Conservation (phyloP, 2,888 invertebrate genomes). For the Encarsia formosa region DNA sequence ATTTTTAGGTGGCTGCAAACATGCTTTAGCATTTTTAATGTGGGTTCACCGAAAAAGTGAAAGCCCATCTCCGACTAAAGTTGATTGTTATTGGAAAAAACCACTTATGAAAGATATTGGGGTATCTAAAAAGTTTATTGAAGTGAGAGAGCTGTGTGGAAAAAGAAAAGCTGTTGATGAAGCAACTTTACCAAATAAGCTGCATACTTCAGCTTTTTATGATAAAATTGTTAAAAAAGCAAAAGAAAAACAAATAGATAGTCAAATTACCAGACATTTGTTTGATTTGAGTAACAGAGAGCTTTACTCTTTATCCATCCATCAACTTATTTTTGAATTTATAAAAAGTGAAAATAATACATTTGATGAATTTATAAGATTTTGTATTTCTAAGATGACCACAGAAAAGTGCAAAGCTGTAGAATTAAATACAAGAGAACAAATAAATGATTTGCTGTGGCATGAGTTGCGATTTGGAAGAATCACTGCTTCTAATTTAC, state of each 20-base stretch:
- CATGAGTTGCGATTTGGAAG: slow-evolving; percentile 9
- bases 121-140: slow-evolving; percentile 4
- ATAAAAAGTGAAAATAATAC: neutral
- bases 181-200: neutral
- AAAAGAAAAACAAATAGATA: slow-evolving; percentile 3
- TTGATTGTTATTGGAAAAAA: slow-evolving; percentile 19
- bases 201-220: neutral
- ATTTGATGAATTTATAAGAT: slow-evolving; percentile 1
- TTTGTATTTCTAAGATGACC: neutral
- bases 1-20: slow-evolving; percentile 9
- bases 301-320: neutral
- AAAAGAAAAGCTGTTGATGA: too few species aligned
- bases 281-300: neutral
- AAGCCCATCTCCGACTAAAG: slow-evolving; percentile 19
- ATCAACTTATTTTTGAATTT: neutral
- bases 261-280: slow-evolving; percentile 5
- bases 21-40: slow-evolving; percentile 14
- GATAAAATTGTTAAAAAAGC: neutral
- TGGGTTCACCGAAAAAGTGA: slow-evolving; percentile 17
- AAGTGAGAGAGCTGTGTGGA: neutral
- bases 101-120: slow-evolving; percentile 1
- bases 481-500: slow-evolving; percentile 5
- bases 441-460: slow-evolving; percentile 4
- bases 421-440: slow-evolving; percentile 4
- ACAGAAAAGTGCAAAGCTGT: neutral